Base-by-base conservation (phyloP, 2,888 invertebrate species). In the Lycophotia porphyrea region DNA sequence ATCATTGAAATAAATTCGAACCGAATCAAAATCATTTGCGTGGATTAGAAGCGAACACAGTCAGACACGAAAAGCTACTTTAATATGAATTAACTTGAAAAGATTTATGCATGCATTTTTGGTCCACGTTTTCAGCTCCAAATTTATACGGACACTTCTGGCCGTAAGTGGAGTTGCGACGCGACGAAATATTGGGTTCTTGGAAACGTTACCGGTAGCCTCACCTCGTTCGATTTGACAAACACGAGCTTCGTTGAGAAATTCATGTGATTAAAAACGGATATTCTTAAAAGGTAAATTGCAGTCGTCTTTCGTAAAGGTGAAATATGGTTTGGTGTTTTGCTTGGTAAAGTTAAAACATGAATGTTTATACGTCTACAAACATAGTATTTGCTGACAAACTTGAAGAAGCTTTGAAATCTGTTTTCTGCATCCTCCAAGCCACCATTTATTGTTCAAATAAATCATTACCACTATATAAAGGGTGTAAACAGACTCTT, bases 161-260 rank as follows among this genome's bases (percentile, higher is more conserved):
- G 65, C 21, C 63, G 65, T 73, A 81, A 87, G 82, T 76, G 71
- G 75, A 66, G 76, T 52, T 60, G 60, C 71, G 81, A 79, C 81
- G 73, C 76, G 75, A 76, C 65, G 86, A 81, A 80, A 84, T 74
- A 74, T 80, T 80, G 65, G 68, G 73, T 60, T 84, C 77, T 71
- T 78, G 68, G 63, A 64, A 67, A 61, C 42, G 82, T 69, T 77
- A 52, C 68, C 67, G 68, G 55, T 63, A 69, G 78, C 81, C 71
- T 84, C 81, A 84, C 84, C 87, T 84, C 78, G 80, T 84, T 87
- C 72, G 82, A 81, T 78, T 27, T 79, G 74, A 66, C 49, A 81
- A 77, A 78, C 78, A 80, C 63, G 68, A 76, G 76, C 15, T 18
- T 72, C 76, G 76, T 70, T 67, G 65, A 63, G 64, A 74, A 80